A percentile compares a stretch with the other conserved stretches of the same genome.
Conservation (phyloP, 2,888 invertebrate genomes). For the Sarcophaga carnaria region DNA sequence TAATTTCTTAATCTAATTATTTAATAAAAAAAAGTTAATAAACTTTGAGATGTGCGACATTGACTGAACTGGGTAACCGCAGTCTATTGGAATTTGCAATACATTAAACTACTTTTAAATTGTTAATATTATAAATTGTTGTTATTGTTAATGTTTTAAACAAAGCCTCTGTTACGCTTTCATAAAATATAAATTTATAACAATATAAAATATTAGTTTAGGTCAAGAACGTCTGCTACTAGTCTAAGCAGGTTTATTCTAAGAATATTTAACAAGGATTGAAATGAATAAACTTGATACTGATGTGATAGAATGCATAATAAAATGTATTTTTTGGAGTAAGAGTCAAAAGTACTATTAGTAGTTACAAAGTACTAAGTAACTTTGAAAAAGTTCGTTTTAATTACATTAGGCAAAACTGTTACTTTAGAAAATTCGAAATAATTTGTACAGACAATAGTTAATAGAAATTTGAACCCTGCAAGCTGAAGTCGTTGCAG, state of each 20-base stretch:
- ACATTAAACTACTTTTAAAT: background rate
- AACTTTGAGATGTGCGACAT: conserved; percentile 24
- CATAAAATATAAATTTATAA: background rate
- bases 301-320: background rate
- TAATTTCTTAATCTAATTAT: background rate
- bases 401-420: no score
- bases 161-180: background rate
- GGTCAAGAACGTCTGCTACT: conserved; percentile 51
- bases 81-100: no score
- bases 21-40: conserved; percentile 11
- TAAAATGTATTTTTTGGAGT: background rate
- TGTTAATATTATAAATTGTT: background rate
- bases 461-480: no score
- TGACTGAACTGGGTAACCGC: background rate
- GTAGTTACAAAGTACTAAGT: no score
- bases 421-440: no score
- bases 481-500: no score
- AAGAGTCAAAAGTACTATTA: no score
- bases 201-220: background rate
- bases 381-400: no score
- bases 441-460: no score
- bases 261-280: background rate
- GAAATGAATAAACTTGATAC: conserved; percentile 5
- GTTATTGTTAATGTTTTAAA: background rate
- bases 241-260: background rate